These are phyloP conservation scores for Brienomyrus longianalis DNA, from an alignment of 2,113 vertebrate genomes.

Conservation along the genomic window DNA sequence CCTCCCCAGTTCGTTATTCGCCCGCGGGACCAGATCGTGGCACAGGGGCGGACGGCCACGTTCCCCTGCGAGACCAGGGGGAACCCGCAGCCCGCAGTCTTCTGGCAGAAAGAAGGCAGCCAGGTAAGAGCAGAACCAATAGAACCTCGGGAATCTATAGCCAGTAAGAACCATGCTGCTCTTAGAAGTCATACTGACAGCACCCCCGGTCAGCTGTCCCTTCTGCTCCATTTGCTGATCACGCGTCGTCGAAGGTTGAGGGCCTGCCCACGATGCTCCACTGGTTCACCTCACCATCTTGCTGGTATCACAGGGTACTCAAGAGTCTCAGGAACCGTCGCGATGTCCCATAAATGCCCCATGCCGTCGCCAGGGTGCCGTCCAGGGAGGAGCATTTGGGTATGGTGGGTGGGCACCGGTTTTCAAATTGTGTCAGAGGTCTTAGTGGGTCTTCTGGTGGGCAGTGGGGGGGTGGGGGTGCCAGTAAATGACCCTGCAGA, in stretches of 20 bases:
- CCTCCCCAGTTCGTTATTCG: slow-evolving; percentile 96
- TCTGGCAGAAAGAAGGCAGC: slow-evolving; percentile 98
- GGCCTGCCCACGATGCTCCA: too few relatives aligned
- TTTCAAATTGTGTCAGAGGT: too few relatives aligned
- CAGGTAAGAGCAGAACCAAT: slow-evolving; percentile 65
- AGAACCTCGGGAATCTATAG: background rate
- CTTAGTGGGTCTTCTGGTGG: too few relatives aligned
- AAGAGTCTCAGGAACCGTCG: too few relatives aligned
- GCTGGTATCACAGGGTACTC: too few relatives aligned
- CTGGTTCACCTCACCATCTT: too few relatives aligned
- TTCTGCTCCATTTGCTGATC: background rate
- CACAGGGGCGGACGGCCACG: slow-evolving; percentile 85
- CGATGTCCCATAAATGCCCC: too few relatives aligned
- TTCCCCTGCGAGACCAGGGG: slow-evolving; percentile 98
- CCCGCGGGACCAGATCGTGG: slow-evolving; percentile 93
- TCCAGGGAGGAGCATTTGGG: background rate
- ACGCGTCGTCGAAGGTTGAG: background rate
- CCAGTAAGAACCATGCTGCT: background rate
- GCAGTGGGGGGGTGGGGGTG: too few relatives aligned
- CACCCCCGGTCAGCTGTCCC: background rate
- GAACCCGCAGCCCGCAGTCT: slow-evolving; percentile 94
- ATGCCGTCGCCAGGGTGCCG: background rate
- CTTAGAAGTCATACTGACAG: background rate
- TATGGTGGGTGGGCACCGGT: background rate
- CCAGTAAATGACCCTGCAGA: too few relatives aligned